These are phyloP conservation scores for Drosophila pallidifrons DNA, from an alignment of 1,140 invertebrate genomes.

Conservation along the genomic window DNA sequence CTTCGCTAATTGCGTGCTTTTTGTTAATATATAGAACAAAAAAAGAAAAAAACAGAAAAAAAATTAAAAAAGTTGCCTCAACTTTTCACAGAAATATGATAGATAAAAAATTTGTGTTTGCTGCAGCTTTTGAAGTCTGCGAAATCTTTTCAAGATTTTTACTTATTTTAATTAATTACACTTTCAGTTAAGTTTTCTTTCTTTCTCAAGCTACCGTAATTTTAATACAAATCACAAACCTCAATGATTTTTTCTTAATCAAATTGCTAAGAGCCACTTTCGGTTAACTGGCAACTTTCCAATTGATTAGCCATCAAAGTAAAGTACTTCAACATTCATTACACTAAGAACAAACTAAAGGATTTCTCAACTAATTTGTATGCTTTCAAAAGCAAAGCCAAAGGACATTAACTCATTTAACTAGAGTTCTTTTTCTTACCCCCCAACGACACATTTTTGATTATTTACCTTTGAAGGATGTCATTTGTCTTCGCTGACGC, in stretches of 20 bases:
- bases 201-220: not conserved
- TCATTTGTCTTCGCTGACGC: conserved; percentile 52
- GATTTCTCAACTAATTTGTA: conserved; percentile 5
- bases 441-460: conserved; percentile 37
- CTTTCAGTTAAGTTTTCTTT: not conserved
- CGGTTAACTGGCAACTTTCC: not conserved
- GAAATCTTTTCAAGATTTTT: not conserved
- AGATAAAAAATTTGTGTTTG: not conserved
- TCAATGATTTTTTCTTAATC: not conserved
- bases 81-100: conserved; percentile 3
- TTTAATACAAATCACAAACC: too few relatives aligned
- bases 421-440: conserved; percentile 14
- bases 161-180: not conserved
- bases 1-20: conserved; percentile 32
- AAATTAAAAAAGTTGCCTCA: conserved; percentile 1
- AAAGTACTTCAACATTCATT: conserved; percentile 27
- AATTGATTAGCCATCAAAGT: conserved; percentile 23
- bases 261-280: not conserved
- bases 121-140: not conserved
- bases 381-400: not conserved
- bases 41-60: not conserved
- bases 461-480: conserved; percentile 61
- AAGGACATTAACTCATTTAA: conserved; percentile 15
- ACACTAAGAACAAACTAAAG: conserved; percentile 3
- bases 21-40: not conserved